A percentile compares a stretch with the other conserved stretches of the same genome.
Evolutionary conservation across 2,888 invertebrate species (phyloP).

Genomic region (Dicranocentrus wangi): DNA sequence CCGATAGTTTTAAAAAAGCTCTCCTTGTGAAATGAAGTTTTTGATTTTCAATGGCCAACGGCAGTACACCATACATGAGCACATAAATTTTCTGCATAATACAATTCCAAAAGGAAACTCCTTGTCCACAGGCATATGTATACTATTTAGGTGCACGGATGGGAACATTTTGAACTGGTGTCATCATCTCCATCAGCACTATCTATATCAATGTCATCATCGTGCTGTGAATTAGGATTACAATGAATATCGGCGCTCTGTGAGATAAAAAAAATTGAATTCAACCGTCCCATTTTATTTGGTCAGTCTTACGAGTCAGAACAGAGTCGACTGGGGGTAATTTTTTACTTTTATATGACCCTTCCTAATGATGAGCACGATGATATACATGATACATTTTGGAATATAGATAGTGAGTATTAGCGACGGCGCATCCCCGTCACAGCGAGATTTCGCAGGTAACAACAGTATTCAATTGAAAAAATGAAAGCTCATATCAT

Average conservation of each 20-base stretch:
- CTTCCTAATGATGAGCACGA: slow-evolving; percentile 7
- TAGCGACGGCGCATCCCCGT: slow-evolving; percentile 11
- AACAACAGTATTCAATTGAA: slow-evolving; percentile 5
- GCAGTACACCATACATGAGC: too few species aligned
- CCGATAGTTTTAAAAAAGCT: slow-evolving; percentile 24
- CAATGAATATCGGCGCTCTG: slow-evolving; percentile 10
- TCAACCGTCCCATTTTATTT: slow-evolving; percentile 22
- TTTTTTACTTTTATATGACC: neutral
- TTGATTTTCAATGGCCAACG: too few species aligned
- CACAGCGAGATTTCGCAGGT: slow-evolving; percentile 22
- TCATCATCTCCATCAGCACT: too few species aligned
- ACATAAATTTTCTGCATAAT: too few species aligned
- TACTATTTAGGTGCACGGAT: too few species aligned
- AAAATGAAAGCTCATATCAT: slow-evolving; percentile 3
- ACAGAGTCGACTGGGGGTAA: slow-evolving; percentile 22
- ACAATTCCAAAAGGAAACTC: too few species aligned
- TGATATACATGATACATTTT: neutral
- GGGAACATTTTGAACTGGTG: neutral
- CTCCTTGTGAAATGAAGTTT: too few species aligned
- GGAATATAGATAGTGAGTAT: slow-evolving; percentile 1
- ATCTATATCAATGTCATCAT: slow-evolving; percentile 4
- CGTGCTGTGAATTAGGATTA: slow-evolving; percentile 14
- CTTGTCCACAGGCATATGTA: too few species aligned
- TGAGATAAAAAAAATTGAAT: slow-evolving; percentile 6
- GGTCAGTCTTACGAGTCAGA: slow-evolving; percentile 32